Base-by-base conservation (phyloP, 1,140 invertebrate genomes). In the Drosophila littoralis region DNA sequence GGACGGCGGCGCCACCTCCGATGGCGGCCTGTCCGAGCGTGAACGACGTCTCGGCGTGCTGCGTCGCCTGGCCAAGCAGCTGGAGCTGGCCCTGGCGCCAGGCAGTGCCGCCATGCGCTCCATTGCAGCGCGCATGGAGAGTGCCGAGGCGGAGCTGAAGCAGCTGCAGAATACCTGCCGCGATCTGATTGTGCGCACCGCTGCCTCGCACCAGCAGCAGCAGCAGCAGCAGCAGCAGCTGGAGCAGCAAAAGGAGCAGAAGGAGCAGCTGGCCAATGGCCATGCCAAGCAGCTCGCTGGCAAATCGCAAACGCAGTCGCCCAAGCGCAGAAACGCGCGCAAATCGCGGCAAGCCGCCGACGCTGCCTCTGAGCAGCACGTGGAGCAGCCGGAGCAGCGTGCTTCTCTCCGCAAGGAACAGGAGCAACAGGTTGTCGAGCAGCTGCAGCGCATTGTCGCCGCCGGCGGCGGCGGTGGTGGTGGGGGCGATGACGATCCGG, bases 81-180 rank as follows among this genome's bases (percentile, higher is more conserved):
- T 97, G 76, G 95, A 96, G 82, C 93, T 93, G 8, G 94, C 95
- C 1, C 91, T 96, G 57, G 93, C 94, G 15, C 95, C 96, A 0
- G 94, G 94, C 17, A 95, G 95, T 71, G 93, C 94, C 36, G 95
- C 94, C 0, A 93, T 96, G 79, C 93, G 93, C 59, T 93, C 94
- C 8, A 95, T 95, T 85, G 93, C 93, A 68, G 94, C 95, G 93
- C 95, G 95, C 69, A 95, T 97, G 93, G 95, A 95, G 72, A 94
- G 95, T 72, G 96, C 96, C n/a, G 96, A 97, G 90, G 94, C 94
- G 54, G 96, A 97, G 92, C 93, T 98, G 28, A 94, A 95, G 71
- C 94, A 94, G 17, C 92, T 97, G 15, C 96, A 97, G 91, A 94
- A 95, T 66, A 95, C 96, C n/a, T 97, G 97, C 79, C 93, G 96